Conservation (phyloP, 2,113 vertebrate species). For the Rutilus rutilus region DNA sequence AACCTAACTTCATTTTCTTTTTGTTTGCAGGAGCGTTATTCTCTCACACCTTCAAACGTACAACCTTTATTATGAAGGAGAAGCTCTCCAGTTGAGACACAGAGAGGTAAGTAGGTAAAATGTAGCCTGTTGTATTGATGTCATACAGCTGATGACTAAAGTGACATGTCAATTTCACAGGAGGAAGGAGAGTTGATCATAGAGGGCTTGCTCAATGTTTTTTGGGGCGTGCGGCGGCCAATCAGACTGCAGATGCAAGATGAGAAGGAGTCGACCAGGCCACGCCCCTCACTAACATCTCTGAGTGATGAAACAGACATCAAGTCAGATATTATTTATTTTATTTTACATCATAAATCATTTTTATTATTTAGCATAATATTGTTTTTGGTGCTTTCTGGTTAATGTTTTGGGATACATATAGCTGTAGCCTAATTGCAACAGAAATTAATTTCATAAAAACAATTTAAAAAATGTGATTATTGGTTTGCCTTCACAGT, state of each 20-base stretch:
- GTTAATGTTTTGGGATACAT: neutral
- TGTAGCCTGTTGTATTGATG: neutral
- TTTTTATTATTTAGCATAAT: neutral
- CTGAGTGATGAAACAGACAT: neutral
- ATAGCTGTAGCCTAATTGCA: neutral
- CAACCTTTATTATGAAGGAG: slow-evolving; percentile 94
- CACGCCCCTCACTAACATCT: slow-evolving; percentile 88
- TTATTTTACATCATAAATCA: neutral
- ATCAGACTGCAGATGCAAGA: slow-evolving; percentile 99
- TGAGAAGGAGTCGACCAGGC: slow-evolving; percentile 87
- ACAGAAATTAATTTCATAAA: neutral
- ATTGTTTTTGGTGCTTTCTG: neutral
- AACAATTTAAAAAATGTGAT: neutral
- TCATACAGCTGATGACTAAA: neutral
- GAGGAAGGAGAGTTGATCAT: slow-evolving; percentile 94
- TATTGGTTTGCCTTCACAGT: neutral
- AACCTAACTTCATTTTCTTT: neutral
- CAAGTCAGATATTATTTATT: neutral
- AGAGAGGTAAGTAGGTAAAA: slow-evolving; percentile 79
- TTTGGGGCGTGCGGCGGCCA: slow-evolving; percentile 92
- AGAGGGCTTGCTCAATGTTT: slow-evolving; percentile 95
- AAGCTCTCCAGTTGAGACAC: slow-evolving; percentile 93
- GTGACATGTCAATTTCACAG: slow-evolving; percentile 71
- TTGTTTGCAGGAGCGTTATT: slow-evolving; percentile 79
- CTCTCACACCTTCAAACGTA: slow-evolving; percentile 91